These are phyloP conservation scores for Hydrophis major DNA, from an alignment of 2,797 vertebrate species.

Conservation along the genomic window DNA sequence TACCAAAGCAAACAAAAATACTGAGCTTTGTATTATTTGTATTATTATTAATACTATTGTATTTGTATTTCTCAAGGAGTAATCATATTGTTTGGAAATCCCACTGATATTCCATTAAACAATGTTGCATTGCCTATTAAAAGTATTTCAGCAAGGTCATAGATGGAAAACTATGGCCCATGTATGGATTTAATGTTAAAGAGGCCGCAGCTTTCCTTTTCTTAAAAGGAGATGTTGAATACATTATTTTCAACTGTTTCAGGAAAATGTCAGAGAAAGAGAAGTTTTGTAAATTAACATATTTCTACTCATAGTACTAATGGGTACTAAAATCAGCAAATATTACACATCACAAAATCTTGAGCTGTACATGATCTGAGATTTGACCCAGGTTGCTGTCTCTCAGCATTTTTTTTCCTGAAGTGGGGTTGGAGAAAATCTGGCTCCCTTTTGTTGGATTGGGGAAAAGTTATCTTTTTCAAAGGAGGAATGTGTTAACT, in stretches of 20 bases:
- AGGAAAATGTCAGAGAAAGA: background rate
- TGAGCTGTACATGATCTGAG: background rate
- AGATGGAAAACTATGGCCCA: background rate
- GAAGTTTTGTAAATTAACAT: background rate
- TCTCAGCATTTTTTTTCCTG: background rate
- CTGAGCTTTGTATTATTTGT: conserved; percentile 16
- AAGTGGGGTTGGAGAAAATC: background rate
- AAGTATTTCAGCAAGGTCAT: background rate
- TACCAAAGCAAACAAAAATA: background rate
- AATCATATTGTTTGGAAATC: background rate
- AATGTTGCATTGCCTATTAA: background rate
- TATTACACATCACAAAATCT: background rate
- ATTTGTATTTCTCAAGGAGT: background rate
- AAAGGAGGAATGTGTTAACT: background rate
- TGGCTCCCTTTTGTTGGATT: background rate
- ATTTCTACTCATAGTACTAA: background rate
- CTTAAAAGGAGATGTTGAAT: background rate
- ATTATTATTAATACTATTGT: no score
- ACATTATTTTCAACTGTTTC: background rate
- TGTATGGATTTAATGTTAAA: background rate
- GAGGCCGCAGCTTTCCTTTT: background rate
- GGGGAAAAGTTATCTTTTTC: background rate
- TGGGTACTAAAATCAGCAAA: background rate
- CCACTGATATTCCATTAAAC: background rate
- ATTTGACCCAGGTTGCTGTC: background rate